Evolutionary conservation across 2,797 vertebrate species (phyloP), one percentile per base, ranked within the genome.

Genomic region (Chaunax sp.): DNA sequence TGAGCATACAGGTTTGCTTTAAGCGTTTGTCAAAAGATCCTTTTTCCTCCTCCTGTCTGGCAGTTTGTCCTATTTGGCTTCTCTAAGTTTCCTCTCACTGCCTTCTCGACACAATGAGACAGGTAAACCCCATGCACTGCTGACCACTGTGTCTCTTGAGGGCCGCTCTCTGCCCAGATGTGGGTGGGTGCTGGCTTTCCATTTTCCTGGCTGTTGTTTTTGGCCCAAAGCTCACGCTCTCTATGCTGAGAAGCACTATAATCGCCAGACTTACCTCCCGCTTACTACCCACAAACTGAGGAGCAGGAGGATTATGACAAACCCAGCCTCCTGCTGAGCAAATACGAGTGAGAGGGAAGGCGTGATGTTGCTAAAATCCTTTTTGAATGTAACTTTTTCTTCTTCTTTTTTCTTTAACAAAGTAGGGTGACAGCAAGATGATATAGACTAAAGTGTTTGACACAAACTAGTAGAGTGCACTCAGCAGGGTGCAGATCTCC

Each of bases 31-130:
- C 62, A 67, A 52, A 80, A 62, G 20, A 52, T 10, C 25, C 12
- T 22, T 75, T 51, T 41, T 47, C 23, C n/a, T 35, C 19, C 52
- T 26, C 15, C 30, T 65, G 15, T 62, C 52, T 41, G 46, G 49
- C 30, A 41, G 45, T 67, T 80, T 79, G 56, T 49, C 53, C 71
- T 80, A 55, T 71, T 63, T 37, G 65, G 30, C 62, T 75, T 18
- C 52, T 63, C 44, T 25, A 38, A 61, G 30, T 86, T 88, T 88
- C 79, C 78, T 73, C 85, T 86, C 59, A 68, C 64, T 84, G 83
- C 64, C 0, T 77, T 81, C 67, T 86, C 18, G 28, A 83, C 73
- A 80, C 64, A 61, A 54, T 45, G 62, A 79, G 84, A 88, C 81
- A 88, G 84, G 80, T 75, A 69, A 70, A 77, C 56, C 69, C 63